phyloP scores from a whole-genome alignment of 2,888 invertebrate species.

The Cacoxenus indagator region DNA sequence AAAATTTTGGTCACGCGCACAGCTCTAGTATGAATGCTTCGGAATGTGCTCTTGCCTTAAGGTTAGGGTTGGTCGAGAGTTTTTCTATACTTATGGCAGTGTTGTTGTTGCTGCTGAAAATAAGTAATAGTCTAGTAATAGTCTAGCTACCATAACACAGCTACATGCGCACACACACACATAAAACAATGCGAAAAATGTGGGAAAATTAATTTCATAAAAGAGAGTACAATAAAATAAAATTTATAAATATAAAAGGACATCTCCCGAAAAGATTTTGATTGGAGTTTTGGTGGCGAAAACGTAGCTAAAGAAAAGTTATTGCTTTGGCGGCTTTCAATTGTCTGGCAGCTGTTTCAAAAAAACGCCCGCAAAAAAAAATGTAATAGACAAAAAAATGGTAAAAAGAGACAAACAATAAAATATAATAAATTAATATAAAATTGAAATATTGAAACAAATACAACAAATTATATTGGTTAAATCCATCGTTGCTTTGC shows the following conservation, averaged over 20 bases:
- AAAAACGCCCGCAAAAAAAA: too few relatives aligned
- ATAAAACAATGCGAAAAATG: neutral
- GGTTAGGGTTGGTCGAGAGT: neutral
- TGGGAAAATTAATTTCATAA: neutral
- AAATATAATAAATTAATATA: too few relatives aligned
- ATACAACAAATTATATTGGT: neutral
- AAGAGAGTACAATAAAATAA: neutral
- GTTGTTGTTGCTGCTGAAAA: neutral
- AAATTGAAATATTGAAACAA: neutral
- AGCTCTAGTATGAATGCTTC: neutral
- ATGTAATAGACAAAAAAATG: too few relatives aligned
- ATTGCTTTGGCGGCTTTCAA: neutral
- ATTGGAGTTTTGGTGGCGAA: neutral
- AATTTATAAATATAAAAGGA: neutral
- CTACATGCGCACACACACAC: neutral
- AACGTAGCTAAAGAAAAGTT: neutral
- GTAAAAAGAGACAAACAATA: too few relatives aligned
- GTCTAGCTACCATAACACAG: neutral
- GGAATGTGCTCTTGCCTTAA: neutral
- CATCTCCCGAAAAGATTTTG: too few relatives aligned
- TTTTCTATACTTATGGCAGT: neutral
- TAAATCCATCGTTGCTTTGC: neutral
- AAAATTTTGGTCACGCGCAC: too few relatives aligned
- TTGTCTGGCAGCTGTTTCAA: neutral
- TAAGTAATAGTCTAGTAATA: neutral